Base-by-base conservation (phyloP, 2,113 vertebrate species). In the Machaerirhynchus nigripectus region DNA sequence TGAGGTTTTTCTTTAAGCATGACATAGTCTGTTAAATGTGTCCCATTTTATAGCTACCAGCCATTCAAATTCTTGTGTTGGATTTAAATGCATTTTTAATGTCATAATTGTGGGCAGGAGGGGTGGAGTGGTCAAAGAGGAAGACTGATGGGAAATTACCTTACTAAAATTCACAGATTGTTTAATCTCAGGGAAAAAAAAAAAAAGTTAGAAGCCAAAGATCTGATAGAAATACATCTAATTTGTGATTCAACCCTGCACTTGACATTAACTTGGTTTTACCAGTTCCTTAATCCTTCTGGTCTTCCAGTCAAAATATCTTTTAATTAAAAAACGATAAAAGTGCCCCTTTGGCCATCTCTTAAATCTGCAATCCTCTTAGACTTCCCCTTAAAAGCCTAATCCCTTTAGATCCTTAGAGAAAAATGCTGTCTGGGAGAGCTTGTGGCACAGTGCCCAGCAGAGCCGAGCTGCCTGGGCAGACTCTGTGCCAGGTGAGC, bases 261-360 rank as follows among this genome's bases (percentile, higher is more conserved):
- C 78, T 95, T 96, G 93, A 95, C 90, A 93, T 97, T 96, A 94
- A 94, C 88, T 90, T 61, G 11, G 73, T 93, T 93, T 90, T 94
- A 89, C 93, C 13, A 10, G 65, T 84, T 68, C 71, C 52, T 68
- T 97, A 95, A 97, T 95, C 73, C 61, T 68, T 50, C 79, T 81
- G 79, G 44, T 79, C 78, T 94, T 86, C 5, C 1, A 94, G 44
- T 75, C 79, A 92, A 93, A 96, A 89, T 83, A 84, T 35, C 76
- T 96, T 96, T 93, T 95, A 95, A 96, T 96, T 95, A 94, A 96
- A 95, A 94, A 95, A 31, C 83, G 84, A 84, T 89, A 90, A 94
- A 92, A 11, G 68, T 46, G 39, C 52, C 64, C 83, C 79, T 90
- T 27, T 79, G 79, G 83, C 68, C 79, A 97, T 95, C 90, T 94